Base-by-base conservation (phyloP, 2,113 vertebrate species). In the Guaruba guarouba region DNA sequence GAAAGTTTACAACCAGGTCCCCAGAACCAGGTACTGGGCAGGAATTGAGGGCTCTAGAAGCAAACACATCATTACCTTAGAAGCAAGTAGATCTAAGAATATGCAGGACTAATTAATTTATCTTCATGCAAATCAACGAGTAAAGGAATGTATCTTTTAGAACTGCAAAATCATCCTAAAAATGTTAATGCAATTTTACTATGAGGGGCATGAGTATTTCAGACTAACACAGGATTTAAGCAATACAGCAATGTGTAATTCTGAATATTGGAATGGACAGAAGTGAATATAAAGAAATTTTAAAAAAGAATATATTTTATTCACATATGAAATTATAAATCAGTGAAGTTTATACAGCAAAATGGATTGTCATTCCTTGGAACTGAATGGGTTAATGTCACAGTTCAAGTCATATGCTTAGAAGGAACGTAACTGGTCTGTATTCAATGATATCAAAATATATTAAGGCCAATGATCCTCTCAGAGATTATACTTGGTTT, bases 261-360 rank as follows among this genome's bases (percentile, higher is more conserved):
- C 27, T 13, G 19, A 77, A 48, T 67, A 83, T 76, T 4, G 4
- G 62, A 94, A 84, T 48, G 27, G 71, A 37, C 5, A 71, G 23
- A 76, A 57, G 8, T 76, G 17, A 68, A 44, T 20, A 2, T 7
- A 76, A 90, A 10, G 19, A 14, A 9, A 13, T 39, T 28, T 57
- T 5, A 7, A 15, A 17, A 23, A 82, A 78, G 0, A 35, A 17
- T 12, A 48, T 3, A 1, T 59, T 54, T 69, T 2, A 4, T 74
- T 35, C 39, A 16, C 49, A 44, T 28, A 73, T 15, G 3, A 18
- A 29, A 13, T 22, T 64, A 23, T 48, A 76, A n/a, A 63, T 68
- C 37, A 39, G 2, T 4, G 22, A 77, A 7, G 7, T 46, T 77
- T 66, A 49, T 77, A 28, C 49, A 15, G 10, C 9, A 74, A 82